Percentiles rank a stretch among this genome's conserved stretches.
These are phyloP conservation scores for Panopea generosa DNA, from an alignment of 2,888 invertebrate species.

Conservation along the genomic window DNA sequence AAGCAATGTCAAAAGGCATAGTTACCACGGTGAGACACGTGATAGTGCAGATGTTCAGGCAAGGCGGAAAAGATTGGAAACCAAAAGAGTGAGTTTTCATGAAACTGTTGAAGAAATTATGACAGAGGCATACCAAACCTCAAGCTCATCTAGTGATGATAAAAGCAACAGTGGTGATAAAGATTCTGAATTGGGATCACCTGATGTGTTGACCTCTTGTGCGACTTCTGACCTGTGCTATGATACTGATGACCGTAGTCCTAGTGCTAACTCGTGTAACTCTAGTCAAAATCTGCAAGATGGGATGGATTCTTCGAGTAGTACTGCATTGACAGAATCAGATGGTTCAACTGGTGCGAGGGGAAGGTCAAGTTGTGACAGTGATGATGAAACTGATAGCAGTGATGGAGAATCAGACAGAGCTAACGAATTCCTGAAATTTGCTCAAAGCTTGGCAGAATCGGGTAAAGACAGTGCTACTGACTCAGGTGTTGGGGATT, in stretches of 20 bases:
- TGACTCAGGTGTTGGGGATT: slow-evolving; percentile 74
- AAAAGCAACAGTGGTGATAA: slow-evolving; percentile 40
- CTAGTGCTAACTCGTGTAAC: neutral
- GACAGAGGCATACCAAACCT: slow-evolving; percentile 52
- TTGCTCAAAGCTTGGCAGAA: slow-evolving; percentile 73
- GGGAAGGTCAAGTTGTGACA: slow-evolving; percentile 47
- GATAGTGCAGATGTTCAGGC: slow-evolving; percentile 31
- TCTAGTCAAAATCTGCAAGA: slow-evolving; percentile 8
- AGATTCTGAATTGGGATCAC: slow-evolving; percentile 47
- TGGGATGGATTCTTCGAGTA: slow-evolving; percentile 9
- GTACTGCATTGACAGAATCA: too few species aligned
- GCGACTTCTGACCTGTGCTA: slow-evolving; percentile 60
- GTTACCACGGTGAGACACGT: slow-evolving; percentile 58
- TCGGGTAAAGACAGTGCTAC: slow-evolving; percentile 73
- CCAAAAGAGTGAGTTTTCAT: slow-evolving; percentile 76
- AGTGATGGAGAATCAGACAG: slow-evolving; percentile 55
- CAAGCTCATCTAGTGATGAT: slow-evolving; percentile 59
- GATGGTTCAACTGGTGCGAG: neutral
- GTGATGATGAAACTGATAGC: slow-evolving; percentile 52
- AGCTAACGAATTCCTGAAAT: slow-evolving; percentile 67
- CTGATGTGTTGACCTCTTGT: slow-evolving; percentile 51
- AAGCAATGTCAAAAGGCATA: slow-evolving; percentile 41
- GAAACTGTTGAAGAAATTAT: slow-evolving; percentile 67
- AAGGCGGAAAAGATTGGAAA: slow-evolving; percentile 55
- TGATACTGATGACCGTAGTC: slow-evolving; percentile 38